Evolutionary conservation across 2,888 invertebrate genomes (phyloP), one percentile per base, ranked within the genome.

Genomic region (Chesias legatella): DNA sequence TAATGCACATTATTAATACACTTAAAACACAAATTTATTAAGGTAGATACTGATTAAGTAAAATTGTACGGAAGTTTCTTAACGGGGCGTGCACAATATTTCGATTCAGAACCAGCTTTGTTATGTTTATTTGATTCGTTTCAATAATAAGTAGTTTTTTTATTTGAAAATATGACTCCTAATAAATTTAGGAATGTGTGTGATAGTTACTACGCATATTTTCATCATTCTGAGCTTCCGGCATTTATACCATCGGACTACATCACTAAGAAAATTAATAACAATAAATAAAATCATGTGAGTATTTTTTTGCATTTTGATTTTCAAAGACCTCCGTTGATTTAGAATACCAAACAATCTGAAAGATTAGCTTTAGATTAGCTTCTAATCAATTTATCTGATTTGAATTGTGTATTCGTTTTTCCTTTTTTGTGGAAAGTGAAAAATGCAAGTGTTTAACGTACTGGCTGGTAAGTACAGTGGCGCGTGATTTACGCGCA

Each of bases 1-100:
- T 52, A 56, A 56, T 29, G 53, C 40, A 41, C 39, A 43, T 60
- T 56, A 61, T 49, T 47, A 53, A 51, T 54, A 17, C 13, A 17
- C 47, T 58, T 67, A 62, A 67, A 53, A 38, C 34, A 49, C 46
- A 48, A 45, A 49, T 54, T 67, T 63, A 68, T 53, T 53, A 42
- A 52, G 30, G 45, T 34, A 35, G 56, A 57, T 43, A 42, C 35
- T 52, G 54, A 60, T 59, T 60, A 60, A 50, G 49, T 53, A 53
- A 53, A 60, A 58, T 53, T 50, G 56, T 58, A 60, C 51, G 60
- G 59, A 58, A 61, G 53, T 55, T 40, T 34, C 29, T 48, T 50
- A 55, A 61, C 56, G 51, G 31, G 25, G 34, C 33, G 30, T 23
- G 25, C 8, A 35, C 32, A 33, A 37, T 37, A 38, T 39, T 41